Conservation (phyloP, 2,888 invertebrate genomes). For the Hirtodrosophila histrioides region DNA sequence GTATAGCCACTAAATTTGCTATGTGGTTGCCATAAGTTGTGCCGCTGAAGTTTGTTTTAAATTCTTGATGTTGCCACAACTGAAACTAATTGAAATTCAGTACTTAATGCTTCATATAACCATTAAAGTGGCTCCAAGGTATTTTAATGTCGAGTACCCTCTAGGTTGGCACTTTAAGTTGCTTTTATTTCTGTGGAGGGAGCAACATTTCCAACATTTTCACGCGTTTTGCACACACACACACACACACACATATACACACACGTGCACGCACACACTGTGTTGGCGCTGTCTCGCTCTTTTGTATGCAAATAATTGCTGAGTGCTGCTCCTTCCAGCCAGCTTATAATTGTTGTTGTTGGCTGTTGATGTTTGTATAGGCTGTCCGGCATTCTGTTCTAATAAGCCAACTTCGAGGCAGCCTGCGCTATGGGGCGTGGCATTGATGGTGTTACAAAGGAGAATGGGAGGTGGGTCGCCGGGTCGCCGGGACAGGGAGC, state of each 20-base stretch:
- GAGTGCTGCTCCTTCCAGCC: constrained; percentile 56
- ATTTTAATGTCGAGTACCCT: constrained; percentile 4
- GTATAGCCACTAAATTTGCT: no score
- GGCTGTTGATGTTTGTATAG: constrained; percentile 57
- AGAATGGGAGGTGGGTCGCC: background rate
- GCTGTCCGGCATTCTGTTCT: constrained; percentile 50
- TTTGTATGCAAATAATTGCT: constrained; percentile 73
- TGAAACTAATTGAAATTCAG: no score
- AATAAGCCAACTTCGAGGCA: constrained; percentile 43
- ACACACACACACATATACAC: constrained; percentile 18
- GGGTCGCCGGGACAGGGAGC: constrained; percentile 3
- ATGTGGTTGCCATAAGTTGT: no score
- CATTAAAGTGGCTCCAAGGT: constrained; percentile 7
- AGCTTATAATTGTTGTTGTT: constrained; percentile 51
- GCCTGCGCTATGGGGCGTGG: constrained; percentile 6
- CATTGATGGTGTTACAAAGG: background rate
- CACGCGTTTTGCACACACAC: constrained; percentile 50
- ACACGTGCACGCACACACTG: constrained; percentile 10
- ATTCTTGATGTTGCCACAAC: no score
- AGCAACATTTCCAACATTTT: constrained; percentile 51
- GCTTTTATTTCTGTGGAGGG: constrained; percentile 19
- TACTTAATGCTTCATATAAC: background rate
- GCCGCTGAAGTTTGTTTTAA: no score
- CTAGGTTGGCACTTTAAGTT: constrained; percentile 23
- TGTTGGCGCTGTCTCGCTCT: constrained; percentile 33